Evolutionary conservation across 2,113 vertebrate genomes (phyloP), one percentile per base, ranked within the genome.

Genomic region (Callionymus lyra): DNA sequence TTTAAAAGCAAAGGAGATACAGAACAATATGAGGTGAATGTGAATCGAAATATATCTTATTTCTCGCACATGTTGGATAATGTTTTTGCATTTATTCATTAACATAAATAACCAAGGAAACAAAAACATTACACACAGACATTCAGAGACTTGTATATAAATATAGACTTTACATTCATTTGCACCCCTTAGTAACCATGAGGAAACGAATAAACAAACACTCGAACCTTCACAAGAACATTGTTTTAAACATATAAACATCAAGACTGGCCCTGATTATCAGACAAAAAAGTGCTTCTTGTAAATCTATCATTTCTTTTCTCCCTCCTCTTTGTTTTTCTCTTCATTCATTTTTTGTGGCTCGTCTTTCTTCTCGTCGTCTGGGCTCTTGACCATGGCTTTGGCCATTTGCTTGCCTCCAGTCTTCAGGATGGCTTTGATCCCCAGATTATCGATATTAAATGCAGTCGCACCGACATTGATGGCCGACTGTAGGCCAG

Each of bases 401-500:
- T 88, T 86, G 13, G 87, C 82, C 0, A 88, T 83, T 51, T 86
- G 61, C 50, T 90, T 92, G 34, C 87, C 82, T 6, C 88, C 71
- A 27, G 68, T 82, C 76, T 91, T 90, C 60, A 93, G 69, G 4
- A 94, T 40, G 16, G 86, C 88, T 70, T 89, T 91, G 56, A 94
- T 53, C 27, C 83, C 87, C 41, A 91, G 73, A 65, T 90, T 80
- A 56, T 97, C 87, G 37, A 98, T 74, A 63, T 91, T 94, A 76
- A 89, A 82, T 1, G 90, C 90, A 11, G 91, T 65, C 48, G 91
- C 14, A 2, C 89, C 92, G 43, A 93, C 68, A 37, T 92, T 91
- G 75, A 86, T 63, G 27, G 85, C 87, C 53, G 93, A 97, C 54
- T 82, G 77, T 50, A 98, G 34, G 6, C 82, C 91, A 0, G 85